These are phyloP conservation scores for Merops nubicus DNA, from an alignment of 2,113 vertebrate genomes.

Conservation along the genomic window DNA sequence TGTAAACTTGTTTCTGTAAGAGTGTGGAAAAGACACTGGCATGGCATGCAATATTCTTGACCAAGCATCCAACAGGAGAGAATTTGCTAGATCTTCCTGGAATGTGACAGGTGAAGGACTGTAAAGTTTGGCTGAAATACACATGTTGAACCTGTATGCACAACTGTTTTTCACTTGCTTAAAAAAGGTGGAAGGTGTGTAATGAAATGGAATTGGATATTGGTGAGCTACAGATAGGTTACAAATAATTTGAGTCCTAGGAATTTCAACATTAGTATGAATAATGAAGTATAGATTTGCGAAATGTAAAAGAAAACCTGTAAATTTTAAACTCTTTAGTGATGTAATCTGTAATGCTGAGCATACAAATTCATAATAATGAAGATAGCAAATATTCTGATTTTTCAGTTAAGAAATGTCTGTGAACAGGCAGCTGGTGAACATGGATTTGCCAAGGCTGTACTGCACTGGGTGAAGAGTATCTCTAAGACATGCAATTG, in stretches of 20 bases:
- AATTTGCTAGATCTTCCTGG: not conserved
- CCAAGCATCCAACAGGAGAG: not conserved
- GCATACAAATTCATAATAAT: not conserved
- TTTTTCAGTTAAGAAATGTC: not conserved
- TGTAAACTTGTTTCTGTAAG: not conserved
- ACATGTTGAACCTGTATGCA: accelerated
- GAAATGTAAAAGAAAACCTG: not conserved
- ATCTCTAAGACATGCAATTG: accelerated
- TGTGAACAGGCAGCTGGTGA: not conserved
- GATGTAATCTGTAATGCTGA: not conserved
- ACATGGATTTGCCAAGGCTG: not conserved
- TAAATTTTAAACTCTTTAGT: not conserved
- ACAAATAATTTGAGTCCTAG: not conserved
- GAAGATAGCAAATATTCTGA: not conserved
- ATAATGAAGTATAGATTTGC: not conserved
- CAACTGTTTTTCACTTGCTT: not conserved
- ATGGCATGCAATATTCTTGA: not conserved
- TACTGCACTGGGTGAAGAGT: not conserved
- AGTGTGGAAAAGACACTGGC: accelerated
- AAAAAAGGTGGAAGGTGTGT: not conserved
- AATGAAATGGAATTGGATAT: not conserved
- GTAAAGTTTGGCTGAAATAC: not conserved
- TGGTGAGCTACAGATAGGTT: not conserved
- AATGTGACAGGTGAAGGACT: not conserved
- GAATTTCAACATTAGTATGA: not conserved